phyloP scores from a whole-genome alignment of 2,797 vertebrate species.

The Atherinosoma microstoma region DNA sequence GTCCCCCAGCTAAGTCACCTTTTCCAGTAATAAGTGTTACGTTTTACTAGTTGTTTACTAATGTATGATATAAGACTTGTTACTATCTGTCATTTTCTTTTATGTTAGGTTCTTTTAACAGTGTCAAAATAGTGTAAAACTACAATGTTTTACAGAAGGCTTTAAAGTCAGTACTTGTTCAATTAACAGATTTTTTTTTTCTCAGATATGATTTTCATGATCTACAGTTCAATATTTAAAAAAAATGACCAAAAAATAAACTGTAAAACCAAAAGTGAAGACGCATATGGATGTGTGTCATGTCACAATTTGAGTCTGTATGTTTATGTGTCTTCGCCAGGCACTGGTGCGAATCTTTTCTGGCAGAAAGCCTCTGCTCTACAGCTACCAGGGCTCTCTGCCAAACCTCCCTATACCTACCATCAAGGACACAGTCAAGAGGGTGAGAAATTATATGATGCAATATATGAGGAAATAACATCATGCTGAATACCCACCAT shows the following conservation, averaged over 20 bases:
- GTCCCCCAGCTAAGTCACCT: neutral
- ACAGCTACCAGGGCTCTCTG: constrained; percentile 91
- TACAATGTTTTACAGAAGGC: neutral
- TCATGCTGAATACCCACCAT: constrained; percentile 9
- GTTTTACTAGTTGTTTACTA: neutral
- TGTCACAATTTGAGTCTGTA: constrained; percentile 1
- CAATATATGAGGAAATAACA: constrained; percentile 41
- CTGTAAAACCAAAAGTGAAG: neutral
- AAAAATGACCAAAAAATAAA: neutral
- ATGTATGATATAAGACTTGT: neutral
- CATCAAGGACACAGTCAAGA: constrained; percentile 86
- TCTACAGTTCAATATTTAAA: neutral
- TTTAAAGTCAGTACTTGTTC: no score
- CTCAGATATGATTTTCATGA: neutral
- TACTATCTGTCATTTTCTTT: neutral
- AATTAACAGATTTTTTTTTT: neutral
- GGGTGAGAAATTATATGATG: constrained; percentile 79
- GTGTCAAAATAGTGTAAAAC: neutral
- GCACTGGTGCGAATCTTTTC: constrained; percentile 92
- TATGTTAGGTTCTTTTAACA: neutral
- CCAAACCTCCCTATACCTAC: constrained; percentile 90
- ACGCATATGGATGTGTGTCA: neutral
- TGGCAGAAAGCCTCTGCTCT: constrained; percentile 89
- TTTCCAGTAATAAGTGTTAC: neutral
- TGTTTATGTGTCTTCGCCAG: constrained; percentile 70